Conservation (phyloP, 2,797 vertebrate genomes). For the Odontamblyopus lacepedii region DNA sequence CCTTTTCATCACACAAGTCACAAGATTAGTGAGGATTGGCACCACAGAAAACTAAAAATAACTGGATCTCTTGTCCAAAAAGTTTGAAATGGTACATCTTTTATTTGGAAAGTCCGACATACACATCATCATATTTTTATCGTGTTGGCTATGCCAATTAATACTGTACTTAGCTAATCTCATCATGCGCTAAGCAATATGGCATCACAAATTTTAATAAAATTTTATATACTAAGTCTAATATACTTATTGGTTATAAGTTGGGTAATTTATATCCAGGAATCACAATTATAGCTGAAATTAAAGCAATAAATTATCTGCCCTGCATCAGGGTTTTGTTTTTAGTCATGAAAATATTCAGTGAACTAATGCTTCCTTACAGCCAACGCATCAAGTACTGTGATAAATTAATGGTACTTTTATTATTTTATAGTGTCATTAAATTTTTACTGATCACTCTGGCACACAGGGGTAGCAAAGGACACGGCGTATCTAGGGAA, state of each 20-base stretch:
- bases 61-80: slow-evolving; percentile 44
- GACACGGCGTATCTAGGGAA: slow-evolving; percentile 86
- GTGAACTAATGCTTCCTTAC: slow-evolving; percentile 96
- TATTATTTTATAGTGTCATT: slow-evolving; percentile 99
- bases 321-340: slow-evolving; percentile 91
- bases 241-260: slow-evolving; percentile 99
- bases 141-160: slow-evolving; percentile 66
- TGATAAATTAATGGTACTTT: slow-evolving; percentile 99
- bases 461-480: slow-evolving; percentile 94
- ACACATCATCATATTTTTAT: slow-evolving; percentile 18
- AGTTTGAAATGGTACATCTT: neutral
- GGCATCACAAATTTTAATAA: slow-evolving; percentile 90
- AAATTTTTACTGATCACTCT: slow-evolving; percentile 99
- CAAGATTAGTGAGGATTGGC: slow-evolving; percentile 62
- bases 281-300: slow-evolving; percentile 92
- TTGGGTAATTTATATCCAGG: slow-evolving; percentile 88
- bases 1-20: slow-evolving; percentile 56
- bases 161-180: slow-evolving; percentile 49
- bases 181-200: slow-evolving; percentile 75
- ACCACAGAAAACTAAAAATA: slow-evolving; percentile 44
- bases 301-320: slow-evolving; percentile 90
- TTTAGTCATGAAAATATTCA: slow-evolving; percentile 89
- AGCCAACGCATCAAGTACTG: slow-evolving; percentile 90
- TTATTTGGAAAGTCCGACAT: slow-evolving; percentile 8
- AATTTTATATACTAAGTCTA: slow-evolving; percentile 98